Evolutionary conservation across 2,797 vertebrate species (phyloP).

Genomic region (Hyperoplus immaculatus): DNA sequence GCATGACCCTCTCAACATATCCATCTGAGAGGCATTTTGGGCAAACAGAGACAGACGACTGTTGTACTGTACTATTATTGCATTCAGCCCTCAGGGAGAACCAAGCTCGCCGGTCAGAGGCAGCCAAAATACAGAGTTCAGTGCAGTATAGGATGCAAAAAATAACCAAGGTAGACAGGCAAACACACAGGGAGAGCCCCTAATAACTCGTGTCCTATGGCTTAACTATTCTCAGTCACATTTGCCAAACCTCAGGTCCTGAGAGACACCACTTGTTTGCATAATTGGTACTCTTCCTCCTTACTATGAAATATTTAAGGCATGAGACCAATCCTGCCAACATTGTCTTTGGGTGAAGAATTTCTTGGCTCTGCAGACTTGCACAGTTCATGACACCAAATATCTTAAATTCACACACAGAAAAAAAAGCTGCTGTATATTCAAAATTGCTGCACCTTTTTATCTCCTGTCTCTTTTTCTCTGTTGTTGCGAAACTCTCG

Average conservation of each 20-base stretch:
- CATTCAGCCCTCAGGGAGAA: slow-evolving; percentile 41
- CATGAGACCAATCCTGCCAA: slow-evolving; percentile 37
- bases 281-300: slow-evolving; percentile 63
- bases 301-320: slow-evolving; percentile 60
- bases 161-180: slow-evolving; percentile 45
- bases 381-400: slow-evolving; percentile 47
- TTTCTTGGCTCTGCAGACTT: slow-evolving; percentile 26
- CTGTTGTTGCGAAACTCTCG: slow-evolving; percentile 60
- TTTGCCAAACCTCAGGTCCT: slow-evolving; percentile 66
- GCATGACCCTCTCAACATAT: slow-evolving; percentile 67
- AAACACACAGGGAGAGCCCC: slow-evolving; percentile 30
- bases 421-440: slow-evolving; percentile 42
- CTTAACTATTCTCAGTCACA: slow-evolving; percentile 44
- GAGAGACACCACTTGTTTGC: slow-evolving; percentile 63
- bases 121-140: slow-evolving; percentile 50
- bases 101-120: slow-evolving; percentile 31
- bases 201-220: slow-evolving; percentile 56
- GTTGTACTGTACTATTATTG: slow-evolving; percentile 57
- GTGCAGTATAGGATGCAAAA: slow-evolving; percentile 51
- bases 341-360: slow-evolving; percentile 38
- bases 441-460: slow-evolving; percentile 53
- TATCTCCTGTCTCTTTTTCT: slow-evolving; percentile 38
- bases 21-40: slow-evolving; percentile 62
- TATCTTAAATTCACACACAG: slow-evolving; percentile 32
- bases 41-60: slow-evolving; percentile 55